Conservation (phyloP, 2,888 invertebrate species). For the Escarpia spicata region DNA sequence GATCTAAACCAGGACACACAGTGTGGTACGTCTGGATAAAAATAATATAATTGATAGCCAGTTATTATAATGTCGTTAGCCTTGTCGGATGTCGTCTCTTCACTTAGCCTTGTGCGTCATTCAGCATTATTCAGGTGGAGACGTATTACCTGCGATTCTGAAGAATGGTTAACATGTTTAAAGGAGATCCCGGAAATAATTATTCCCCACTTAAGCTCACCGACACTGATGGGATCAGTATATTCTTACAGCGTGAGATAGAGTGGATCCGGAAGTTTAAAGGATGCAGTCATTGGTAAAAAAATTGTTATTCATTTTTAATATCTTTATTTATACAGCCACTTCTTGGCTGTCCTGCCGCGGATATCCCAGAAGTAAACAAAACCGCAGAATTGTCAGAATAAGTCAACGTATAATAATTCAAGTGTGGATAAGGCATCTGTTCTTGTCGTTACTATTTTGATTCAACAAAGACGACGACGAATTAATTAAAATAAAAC, state of each 20-base stretch:
- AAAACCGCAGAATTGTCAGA: too few species aligned
- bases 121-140: background rate
- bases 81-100: background rate
- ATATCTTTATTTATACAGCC: too few species aligned
- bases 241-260: background rate
- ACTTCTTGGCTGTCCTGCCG: too few species aligned
- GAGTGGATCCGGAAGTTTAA: background rate
- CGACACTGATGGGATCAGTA: background rate
- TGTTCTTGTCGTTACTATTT: too few species aligned
- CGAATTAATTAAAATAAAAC: too few species aligned
- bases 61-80: background rate
- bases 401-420: too few species aligned
- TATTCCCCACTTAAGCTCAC: background rate
- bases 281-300: background rate
- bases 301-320: too few species aligned
- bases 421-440: too few species aligned
- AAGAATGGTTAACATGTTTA: background rate
- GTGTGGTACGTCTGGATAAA: background rate
- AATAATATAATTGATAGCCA: background rate
- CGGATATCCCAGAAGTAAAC: too few species aligned
- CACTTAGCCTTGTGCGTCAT: background rate
- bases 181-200: background rate
- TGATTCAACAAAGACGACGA: too few species aligned
- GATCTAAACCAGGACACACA: background rate
- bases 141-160: background rate